phyloP scores from a whole-genome alignment of 2,888 invertebrate genomes.

The Rotaria sp. region DNA sequence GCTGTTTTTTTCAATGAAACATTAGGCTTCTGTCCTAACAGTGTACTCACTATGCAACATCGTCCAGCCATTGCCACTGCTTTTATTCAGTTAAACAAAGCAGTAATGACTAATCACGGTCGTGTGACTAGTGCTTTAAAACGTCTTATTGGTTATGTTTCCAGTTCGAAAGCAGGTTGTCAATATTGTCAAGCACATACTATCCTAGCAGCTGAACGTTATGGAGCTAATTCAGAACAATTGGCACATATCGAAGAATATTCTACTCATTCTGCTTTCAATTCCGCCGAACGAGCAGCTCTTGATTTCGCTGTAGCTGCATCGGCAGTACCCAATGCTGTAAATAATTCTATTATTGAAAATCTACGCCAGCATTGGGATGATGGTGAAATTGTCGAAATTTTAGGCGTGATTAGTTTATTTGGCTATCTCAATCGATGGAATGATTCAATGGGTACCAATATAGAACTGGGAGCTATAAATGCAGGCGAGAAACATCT shows the following conservation, averaged over 20 bases:
- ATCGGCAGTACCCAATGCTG: neutral
- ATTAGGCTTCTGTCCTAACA: neutral
- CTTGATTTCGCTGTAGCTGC: neutral
- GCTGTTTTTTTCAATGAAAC: neutral
- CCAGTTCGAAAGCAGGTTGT: neutral
- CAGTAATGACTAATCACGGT: neutral
- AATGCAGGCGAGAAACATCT: neutral
- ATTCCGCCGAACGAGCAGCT: neutral
- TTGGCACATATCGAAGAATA: neutral
- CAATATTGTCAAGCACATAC: conserved; percentile 9
- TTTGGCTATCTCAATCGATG: conserved; percentile 4
- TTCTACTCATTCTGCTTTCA: neutral
- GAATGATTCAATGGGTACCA: neutral
- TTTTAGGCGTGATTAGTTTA: neutral
- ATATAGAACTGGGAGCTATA: neutral
- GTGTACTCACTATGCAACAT: neutral
- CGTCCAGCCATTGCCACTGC: neutral
- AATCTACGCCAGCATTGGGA: neutral
- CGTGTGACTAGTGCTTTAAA: neutral
- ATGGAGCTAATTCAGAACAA: neutral
- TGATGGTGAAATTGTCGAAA: neutral
- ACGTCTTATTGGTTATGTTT: neutral
- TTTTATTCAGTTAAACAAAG: neutral
- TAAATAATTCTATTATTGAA: neutral
- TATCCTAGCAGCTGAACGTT: neutral